A percentile compares a stretch with the other conserved stretches of the same genome.
These are phyloP conservation scores for Lacerta agilis DNA, from an alignment of 2,797 vertebrate species.

Conservation along the genomic window DNA sequence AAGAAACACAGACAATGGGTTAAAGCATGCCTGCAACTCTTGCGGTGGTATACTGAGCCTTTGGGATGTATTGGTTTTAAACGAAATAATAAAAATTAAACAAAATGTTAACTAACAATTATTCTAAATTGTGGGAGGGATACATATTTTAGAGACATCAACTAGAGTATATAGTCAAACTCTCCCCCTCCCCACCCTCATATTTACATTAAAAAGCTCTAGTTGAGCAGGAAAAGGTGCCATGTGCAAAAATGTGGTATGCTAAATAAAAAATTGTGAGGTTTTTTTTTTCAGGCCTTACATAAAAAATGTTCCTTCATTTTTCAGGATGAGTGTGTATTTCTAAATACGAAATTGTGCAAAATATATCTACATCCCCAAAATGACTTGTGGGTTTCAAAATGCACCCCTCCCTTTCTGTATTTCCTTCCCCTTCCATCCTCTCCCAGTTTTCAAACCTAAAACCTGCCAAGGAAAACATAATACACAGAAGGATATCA, in stretches of 20 bases:
- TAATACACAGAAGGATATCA: slow-evolving; percentile 33
- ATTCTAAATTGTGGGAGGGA: not conserved
- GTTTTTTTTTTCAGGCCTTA: not conserved
- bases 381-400: slow-evolving; percentile 11
- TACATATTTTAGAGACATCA: not conserved
- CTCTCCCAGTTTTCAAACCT: not conserved
- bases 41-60: not conserved
- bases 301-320: not conserved
- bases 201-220: slow-evolving; percentile 2
- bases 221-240: slow-evolving; percentile 18
- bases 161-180: slow-evolving; percentile 27
- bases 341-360: slow-evolving; percentile 14
- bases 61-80: not conserved
- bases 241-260: slow-evolving; percentile 29
- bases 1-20: no score
- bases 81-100: not conserved
- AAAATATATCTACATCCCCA: not conserved
- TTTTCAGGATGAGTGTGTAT: slow-evolving; percentile 1
- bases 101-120: slow-evolving; percentile 31
- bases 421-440: not conserved
- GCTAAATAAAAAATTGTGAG: slow-evolving; percentile 1
- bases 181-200: no score
- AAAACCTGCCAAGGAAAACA: slow-evolving; percentile 20
- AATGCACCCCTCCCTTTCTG: not conserved
- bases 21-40: no score